Evolutionary conservation across 1,140 invertebrate genomes (phyloP), one percentile per base, ranked within the genome.

Genomic region (Phocides pigmalion): DNA sequence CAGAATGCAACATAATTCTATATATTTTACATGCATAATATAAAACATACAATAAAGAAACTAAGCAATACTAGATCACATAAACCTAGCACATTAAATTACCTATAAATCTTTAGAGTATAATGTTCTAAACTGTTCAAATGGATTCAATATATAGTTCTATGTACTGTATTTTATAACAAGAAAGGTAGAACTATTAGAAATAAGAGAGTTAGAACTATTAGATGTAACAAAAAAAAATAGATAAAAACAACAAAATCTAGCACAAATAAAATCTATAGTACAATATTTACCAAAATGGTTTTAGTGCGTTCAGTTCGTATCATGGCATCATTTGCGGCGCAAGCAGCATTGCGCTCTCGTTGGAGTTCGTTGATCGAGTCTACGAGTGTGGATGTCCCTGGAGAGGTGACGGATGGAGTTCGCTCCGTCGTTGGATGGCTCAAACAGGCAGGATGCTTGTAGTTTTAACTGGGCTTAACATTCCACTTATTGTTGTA

Each of bases 401-500:
- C 94, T 12, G 91, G 93, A 22, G 94, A 95, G 82, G 94, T 95
- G 6, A 93, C 93, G 0, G 93, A 93, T 68, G 94, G 94, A 66
- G 94, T 95, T 32, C 92, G 94, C 64, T 95, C 94, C 65, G 95
- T 95, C 71, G 95, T 95, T 59, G 95, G 95, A 85, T 95, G 95
- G 95, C 93, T 95, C 28, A 95, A 95, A 93, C 95, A 95, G 95
- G 95, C 95, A 92, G 68, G 85, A 65, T 25, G 37, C 4, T 46
- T 58, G 32, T 41, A 37, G 15, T 46, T 46, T 4, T 14, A 46
- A 42, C 39, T 58, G 54, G 54, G 41, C 22, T 58, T 41, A 44
- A 58, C 0, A 28, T 56, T 56, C 20, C 2, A 9, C 4, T 35
- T 22, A 37, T 17, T 46, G 3, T 46, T 39, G n/a, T 59, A 62